A percentile compares a stretch with the other conserved stretches of the same genome.
These are phyloP conservation scores for Lycopodina hypogea DNA, from an alignment of 37 sponge, comb jelly and placozoan species.

Conservation along the genomic window DNA sequence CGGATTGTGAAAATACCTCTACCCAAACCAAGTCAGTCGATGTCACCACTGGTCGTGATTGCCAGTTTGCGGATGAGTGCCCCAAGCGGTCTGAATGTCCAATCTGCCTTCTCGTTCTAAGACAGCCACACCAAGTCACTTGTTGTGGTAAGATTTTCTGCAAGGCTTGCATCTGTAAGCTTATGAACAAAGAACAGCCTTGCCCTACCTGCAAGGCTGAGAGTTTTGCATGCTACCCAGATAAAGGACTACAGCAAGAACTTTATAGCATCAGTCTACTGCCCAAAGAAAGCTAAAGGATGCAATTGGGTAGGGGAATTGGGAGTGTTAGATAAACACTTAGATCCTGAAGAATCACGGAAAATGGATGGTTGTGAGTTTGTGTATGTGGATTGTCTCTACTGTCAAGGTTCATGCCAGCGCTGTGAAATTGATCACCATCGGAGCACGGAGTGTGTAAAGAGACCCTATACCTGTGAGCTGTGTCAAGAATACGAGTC, in stretches of 20 bases:
- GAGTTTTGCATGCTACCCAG: slow-evolving; percentile 2
- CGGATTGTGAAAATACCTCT: too few relatives aligned
- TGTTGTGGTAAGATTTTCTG: slow-evolving; percentile 47
- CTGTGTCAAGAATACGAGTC: slow-evolving; percentile 18
- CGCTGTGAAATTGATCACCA: slow-evolving; percentile 6
- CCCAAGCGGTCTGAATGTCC: slow-evolving; percentile 23
- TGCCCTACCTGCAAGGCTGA: slow-evolving; percentile 22
- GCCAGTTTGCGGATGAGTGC: slow-evolving; percentile 16
- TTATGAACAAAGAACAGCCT: not conserved
- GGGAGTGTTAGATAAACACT: slow-evolving; percentile 24
- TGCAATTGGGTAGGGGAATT: slow-evolving; percentile 40
- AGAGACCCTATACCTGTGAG: slow-evolving; percentile 24
- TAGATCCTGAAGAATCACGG: not conserved
- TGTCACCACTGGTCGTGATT: slow-evolving; percentile 29
- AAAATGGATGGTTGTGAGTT: slow-evolving; percentile 4
- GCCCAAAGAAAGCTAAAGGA: slow-evolving; percentile 13
- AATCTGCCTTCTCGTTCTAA: slow-evolving; percentile 22
- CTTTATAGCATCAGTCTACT: slow-evolving; percentile 11
- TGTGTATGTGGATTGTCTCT: slow-evolving; percentile 10
- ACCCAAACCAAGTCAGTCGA: too few relatives aligned
- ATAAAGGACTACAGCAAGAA: slow-evolving; percentile 13
- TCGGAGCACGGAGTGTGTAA: not conserved
- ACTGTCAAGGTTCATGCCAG: slow-evolving; percentile 4
- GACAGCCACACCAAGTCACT: slow-evolving; percentile 29
- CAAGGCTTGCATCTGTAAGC: slow-evolving; percentile 9